phyloP scores from a whole-genome alignment of 2,797 vertebrate species.

The Glyptemys insculpta region DNA sequence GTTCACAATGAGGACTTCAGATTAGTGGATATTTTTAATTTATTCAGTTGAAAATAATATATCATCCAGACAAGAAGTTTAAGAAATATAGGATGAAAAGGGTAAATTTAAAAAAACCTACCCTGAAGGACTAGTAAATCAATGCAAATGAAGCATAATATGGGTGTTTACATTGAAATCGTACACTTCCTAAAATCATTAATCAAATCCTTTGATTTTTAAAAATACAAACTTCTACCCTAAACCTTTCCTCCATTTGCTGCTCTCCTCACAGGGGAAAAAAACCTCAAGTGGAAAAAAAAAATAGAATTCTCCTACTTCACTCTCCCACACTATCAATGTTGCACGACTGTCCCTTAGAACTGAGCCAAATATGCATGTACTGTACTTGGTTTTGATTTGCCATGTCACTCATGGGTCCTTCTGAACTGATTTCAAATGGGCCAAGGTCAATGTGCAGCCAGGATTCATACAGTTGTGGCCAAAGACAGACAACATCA shows the following conservation, averaged over 20 bases:
- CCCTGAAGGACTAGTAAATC: not conserved
- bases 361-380: not conserved
- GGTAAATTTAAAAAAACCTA: not conserved
- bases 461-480: not conserved
- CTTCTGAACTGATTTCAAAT: not conserved
- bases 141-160: not conserved
- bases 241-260: not conserved
- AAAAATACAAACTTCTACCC: not conserved
- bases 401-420: not conserved
- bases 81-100: not conserved
- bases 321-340: not conserved
- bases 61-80: not conserved
- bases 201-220: fast-evolving
- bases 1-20: not conserved
- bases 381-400: not conserved
- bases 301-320: not conserved
- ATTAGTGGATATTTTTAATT: not conserved
- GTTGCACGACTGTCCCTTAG: not conserved
- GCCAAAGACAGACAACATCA: not conserved
- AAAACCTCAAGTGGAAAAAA: not conserved
- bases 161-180: not conserved
- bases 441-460: not conserved
- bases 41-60: not conserved
- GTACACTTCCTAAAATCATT: not conserved
- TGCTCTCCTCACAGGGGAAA: not conserved